Percentiles rank a stretch among this genome's conserved stretches.
Conservation (phyloP, 2,113 vertebrate species). For the Mystacornis crossleyi region DNA sequence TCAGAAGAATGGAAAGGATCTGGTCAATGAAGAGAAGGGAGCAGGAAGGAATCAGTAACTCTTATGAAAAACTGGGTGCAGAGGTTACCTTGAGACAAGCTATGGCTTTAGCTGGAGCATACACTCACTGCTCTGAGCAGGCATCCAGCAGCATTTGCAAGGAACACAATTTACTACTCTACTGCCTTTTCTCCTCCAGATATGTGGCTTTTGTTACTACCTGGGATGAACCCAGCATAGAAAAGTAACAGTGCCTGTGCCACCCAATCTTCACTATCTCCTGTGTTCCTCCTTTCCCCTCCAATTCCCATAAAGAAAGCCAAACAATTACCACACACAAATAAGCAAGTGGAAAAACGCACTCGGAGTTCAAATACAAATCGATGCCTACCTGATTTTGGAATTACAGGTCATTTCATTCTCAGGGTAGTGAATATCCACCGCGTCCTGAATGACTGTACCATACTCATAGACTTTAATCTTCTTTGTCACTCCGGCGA, state of each 20-base stretch:
- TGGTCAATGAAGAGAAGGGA: neutral
- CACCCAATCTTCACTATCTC: neutral
- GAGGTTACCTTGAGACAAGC: neutral
- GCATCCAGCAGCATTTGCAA: neutral
- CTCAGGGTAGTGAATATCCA: slow-evolving; percentile 99
- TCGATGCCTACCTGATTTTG: slow-evolving; percentile 91
- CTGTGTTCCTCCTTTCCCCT: neutral
- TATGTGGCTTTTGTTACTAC: accelerated
- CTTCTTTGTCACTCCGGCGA: slow-evolving; percentile 98
- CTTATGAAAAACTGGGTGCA: neutral
- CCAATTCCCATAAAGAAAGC: neutral
- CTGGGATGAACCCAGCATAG: neutral
- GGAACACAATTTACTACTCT: neutral
- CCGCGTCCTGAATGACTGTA: slow-evolving; percentile 98
- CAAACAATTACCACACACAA: neutral
- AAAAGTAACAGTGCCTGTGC: neutral
- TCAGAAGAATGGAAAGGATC: neutral
- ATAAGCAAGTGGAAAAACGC: neutral
- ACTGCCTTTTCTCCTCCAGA: neutral
- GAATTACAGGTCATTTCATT: slow-evolving; percentile 99
- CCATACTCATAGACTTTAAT: slow-evolving; percentile 99
- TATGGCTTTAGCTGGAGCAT: neutral
- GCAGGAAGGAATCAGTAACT: neutral
- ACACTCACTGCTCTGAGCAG: neutral
- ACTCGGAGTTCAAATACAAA: neutral